Evolutionary conservation across 2,888 invertebrate genomes (phyloP).

Genomic region (Drosophila flavopinicola): DNA sequence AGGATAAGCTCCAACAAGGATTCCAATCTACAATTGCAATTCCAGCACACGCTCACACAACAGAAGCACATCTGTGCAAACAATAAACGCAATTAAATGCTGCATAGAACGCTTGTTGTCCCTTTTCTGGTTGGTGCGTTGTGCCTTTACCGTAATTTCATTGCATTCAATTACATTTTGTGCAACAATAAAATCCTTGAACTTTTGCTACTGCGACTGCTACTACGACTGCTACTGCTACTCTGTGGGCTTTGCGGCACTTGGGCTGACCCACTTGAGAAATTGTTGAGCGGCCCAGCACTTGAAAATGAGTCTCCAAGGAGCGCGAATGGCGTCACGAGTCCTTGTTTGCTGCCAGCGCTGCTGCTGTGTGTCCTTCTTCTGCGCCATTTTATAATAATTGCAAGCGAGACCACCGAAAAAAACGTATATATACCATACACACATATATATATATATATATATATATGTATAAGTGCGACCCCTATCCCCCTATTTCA

Average conservation of each 20-base stretch:
- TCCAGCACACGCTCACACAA: background rate
- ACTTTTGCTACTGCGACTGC: slow-evolving; percentile 44
- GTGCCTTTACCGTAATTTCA: slow-evolving; percentile 48
- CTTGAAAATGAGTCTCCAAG: slow-evolving; percentile 78
- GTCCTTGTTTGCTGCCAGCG: slow-evolving; percentile 33
- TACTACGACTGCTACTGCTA: slow-evolving; percentile 10
- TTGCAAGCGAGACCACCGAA: slow-evolving; percentile 68
- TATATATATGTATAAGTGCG: slow-evolving; percentile 32
- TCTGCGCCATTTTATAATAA: slow-evolving; percentile 74
- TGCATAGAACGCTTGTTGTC: slow-evolving; percentile 45
- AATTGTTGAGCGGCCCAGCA: slow-evolving; percentile 59
- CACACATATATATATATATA: background rate
- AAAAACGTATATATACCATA: slow-evolving; percentile 24
- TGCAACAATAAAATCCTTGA: slow-evolving; percentile 77
- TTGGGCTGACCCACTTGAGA: slow-evolving; percentile 73
- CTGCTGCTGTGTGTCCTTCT: slow-evolving; percentile 50
- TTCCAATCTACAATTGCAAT: background rate
- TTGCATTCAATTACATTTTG: slow-evolving; percentile 74
- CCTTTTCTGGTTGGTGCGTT: slow-evolving; percentile 22
- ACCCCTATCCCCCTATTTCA: slow-evolving; percentile 65
- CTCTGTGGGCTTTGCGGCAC: slow-evolving; percentile 34
- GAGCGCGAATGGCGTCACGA: slow-evolving; percentile 61
- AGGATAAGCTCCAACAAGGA: background rate
- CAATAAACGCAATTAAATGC: slow-evolving; percentile 68
- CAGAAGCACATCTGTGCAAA: slow-evolving; percentile 14